phyloP scores from a whole-genome alignment of 2,797 vertebrate genomes.

The Heliangelus exortis region DNA sequence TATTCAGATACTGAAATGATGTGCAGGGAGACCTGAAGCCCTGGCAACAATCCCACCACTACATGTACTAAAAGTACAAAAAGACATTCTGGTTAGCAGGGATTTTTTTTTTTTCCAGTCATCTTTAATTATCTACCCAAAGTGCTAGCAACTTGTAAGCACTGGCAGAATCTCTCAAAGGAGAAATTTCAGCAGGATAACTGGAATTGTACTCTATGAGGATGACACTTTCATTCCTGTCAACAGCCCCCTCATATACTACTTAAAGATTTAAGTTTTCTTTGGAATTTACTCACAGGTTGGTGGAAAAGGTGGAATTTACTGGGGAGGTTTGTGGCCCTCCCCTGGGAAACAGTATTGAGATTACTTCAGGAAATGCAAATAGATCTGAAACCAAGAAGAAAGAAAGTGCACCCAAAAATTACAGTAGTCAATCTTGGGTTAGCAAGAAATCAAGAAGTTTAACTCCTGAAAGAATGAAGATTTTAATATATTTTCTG shows the following conservation, averaged over 20 bases:
- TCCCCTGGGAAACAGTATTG: not conserved
- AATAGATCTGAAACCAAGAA: rapidly evolving
- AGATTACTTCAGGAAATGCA: not conserved
- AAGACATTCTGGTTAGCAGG: not conserved
- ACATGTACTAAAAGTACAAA: not conserved
- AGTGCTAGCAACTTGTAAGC: not conserved
- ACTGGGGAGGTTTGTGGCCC: not conserved
- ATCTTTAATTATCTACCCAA: not conserved
- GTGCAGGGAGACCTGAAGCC: not conserved
- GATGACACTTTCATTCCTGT: not conserved
- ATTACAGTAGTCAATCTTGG: rapidly evolving
- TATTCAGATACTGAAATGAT: not conserved
- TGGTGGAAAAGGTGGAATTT: not conserved
- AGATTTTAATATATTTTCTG: not conserved
- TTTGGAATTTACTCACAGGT: not conserved
- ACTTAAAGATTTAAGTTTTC: not conserved
- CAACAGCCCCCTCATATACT: not conserved
- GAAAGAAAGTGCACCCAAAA: not conserved
- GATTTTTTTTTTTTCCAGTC: not conserved
- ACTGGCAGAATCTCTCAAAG: not conserved
- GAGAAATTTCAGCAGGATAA: not conserved
- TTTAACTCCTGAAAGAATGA: not conserved
- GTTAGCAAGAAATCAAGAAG: not conserved
- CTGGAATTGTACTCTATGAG: not conserved
- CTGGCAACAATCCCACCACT: not conserved